A percentile compares a stretch with the other conserved stretches of the same genome.
These are phyloP conservation scores for Sciurus carolinensis DNA, from an alignment of 2,797 vertebrate species.

Conservation along the genomic window DNA sequence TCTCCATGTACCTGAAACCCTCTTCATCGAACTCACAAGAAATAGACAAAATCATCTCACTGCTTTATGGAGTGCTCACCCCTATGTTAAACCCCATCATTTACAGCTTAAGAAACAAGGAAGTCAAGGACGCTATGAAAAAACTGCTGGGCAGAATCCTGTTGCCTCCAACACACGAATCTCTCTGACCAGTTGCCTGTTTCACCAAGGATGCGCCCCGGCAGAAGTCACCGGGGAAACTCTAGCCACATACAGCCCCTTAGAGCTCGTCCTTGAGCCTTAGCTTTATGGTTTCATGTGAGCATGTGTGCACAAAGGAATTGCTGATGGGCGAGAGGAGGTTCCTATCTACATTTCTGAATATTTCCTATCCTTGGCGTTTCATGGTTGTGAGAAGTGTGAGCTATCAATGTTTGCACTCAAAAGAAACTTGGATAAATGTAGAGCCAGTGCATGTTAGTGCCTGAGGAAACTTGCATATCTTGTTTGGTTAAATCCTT, in stretches of 20 bases:
- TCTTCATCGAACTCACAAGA: slow-evolving; percentile 75
- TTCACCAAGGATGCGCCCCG: background rate
- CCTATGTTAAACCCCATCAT: slow-evolving; percentile 87
- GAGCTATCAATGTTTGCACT: background rate
- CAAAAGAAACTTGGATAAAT: background rate
- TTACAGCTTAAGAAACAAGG: slow-evolving; percentile 87
- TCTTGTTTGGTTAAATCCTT: slow-evolving; percentile 30
- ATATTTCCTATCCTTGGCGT: background rate
- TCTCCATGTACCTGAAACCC: slow-evolving; percentile 84
- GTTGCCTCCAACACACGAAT: background rate
- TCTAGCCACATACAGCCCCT: background rate
- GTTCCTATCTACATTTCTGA: background rate
- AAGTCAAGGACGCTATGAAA: slow-evolving; percentile 81
- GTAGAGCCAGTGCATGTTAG: background rate
- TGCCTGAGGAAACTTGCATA: background rate
- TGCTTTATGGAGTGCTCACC: slow-evolving; percentile 84
- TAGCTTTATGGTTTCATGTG: background rate
- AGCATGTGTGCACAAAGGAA: background rate
- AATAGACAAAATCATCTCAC: slow-evolving; percentile 78
- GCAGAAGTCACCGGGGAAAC: background rate
- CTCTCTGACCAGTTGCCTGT: background rate
- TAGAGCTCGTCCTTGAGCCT: background rate
- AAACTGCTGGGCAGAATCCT: slow-evolving; percentile 65
- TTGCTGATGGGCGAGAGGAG: background rate
- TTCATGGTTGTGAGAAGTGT: background rate